phyloP scores from a whole-genome alignment of 2,113 vertebrate species.

The Glareola pratincola region DNA sequence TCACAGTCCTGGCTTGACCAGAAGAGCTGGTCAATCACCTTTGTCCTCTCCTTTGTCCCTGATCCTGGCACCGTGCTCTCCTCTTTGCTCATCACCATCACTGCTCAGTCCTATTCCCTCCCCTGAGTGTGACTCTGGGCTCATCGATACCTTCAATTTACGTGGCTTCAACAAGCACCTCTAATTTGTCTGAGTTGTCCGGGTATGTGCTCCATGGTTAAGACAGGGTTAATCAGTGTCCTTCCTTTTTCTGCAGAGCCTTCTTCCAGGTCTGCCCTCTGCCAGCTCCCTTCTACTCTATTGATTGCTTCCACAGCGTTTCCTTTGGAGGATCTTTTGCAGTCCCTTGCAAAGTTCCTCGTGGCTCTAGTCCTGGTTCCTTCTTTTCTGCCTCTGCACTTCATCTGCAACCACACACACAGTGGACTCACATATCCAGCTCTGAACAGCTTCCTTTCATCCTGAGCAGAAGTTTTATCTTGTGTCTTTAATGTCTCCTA shows the following conservation, averaged over 20 bases:
- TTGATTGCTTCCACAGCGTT: rapidly evolving
- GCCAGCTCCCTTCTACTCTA: neutral
- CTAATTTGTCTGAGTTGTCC: neutral
- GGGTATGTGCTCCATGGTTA: neutral
- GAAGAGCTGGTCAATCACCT: neutral
- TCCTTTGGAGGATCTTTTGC: neutral
- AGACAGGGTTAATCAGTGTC: neutral
- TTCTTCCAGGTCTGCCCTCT: neutral
- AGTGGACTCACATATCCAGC: neutral
- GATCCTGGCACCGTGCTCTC: neutral
- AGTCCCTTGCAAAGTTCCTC: neutral
- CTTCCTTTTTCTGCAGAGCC: neutral
- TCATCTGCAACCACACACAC: neutral
- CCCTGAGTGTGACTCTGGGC: neutral
- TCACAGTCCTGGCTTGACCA: neutral
- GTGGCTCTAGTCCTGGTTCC: neutral
- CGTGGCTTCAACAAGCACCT: neutral
- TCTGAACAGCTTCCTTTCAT: neutral
- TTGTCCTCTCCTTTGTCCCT: neutral
- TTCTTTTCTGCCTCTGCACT: neutral
- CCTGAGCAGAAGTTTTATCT: neutral
- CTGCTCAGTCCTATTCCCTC: neutral
- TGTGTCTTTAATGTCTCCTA: neutral
- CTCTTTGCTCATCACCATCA: neutral
- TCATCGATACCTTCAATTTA: neutral